Base-by-base conservation (phyloP, 1,140 invertebrate genomes). In the Camponotus vicinus region DNA sequence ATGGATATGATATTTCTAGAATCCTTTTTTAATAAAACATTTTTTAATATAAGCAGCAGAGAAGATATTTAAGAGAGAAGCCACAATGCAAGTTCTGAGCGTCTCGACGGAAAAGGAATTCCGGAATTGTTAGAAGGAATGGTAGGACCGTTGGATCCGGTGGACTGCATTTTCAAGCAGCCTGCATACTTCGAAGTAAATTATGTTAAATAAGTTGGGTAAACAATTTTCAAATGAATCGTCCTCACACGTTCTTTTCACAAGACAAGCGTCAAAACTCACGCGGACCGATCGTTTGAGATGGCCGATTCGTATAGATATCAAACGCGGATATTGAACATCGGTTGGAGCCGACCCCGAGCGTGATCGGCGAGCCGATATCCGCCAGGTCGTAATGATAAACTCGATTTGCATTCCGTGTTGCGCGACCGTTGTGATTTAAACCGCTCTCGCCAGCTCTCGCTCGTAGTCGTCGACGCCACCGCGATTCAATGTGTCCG, bases 331-430 rank as follows among this genome's bases (percentile, higher is more conserved):
- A 79, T 37, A 32, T 13, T 8, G 32, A 42, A 61, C 13, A 27
- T 27, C 27, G 32, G 40, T 75, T 2, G 32, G 40, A 82, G 27
- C 73, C 52, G 40, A 82, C 15, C 27, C 7, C 61, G 49, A 52
- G 32, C 42, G 61, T 78, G 34, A 11, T 80, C 34, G 63, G 27
- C 13, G 27, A 83, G n/a, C 55, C 55, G 79, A 75, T 75, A 75
- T 73, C 55, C 69, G 52, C 11, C 55, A 18, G 69, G 55, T 83
- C 69, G 55, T 83, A 83, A 83, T 83, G 79, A 83, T 75, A 83
- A 83, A 83, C 40, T 40, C 79, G 69, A 83, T 83, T 83, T 83
- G 79, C 55, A 75, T 83, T 83, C 57, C 40, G 55, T 40, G 52
- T 71, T 59, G 52, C 37, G 13, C 52, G 67, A 59, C 37, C 27